Base-by-base conservation (phyloP, 2,113 vertebrate genomes). In the Hippolais icterina region DNA sequence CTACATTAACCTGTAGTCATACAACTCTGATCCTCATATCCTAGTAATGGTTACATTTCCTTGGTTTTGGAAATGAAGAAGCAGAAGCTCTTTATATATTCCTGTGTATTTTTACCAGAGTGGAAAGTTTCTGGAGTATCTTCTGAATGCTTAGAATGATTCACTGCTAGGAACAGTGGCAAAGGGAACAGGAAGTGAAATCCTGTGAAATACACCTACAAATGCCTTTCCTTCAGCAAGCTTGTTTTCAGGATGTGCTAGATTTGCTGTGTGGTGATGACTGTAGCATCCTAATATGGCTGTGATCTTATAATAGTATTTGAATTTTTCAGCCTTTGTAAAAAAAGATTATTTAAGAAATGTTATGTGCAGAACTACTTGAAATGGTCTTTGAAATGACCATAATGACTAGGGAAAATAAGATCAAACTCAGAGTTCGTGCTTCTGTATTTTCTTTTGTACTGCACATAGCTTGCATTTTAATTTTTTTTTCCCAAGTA, bases 1-100 rank as follows among this genome's bases (percentile, higher is more conserved):
- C 20, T 83, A 8, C 19, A 46, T 33, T 53, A 59, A 25, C 0
- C 0, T 29, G 12, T 4, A 12, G 14, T 64, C 0, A 0, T 53
- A 78, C 25, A 29, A 11, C 11, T 74, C 9, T 2, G 1, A 42
- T 66, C 33, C 19, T 74, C 1, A 0, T 74, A 19, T 71, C 63
- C 80, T 71, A 42, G 21, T 44, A 59, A 89, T 52, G 35, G 12
- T 41, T 87, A 13, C 15, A 13, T n/a, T 94, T 89, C 54, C 28
- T 83, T 56, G 22, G 31, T 2, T 79, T 74, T 80, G 47, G 42
- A 83, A 92, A 64, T 47, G 24, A 61, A 47, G 53, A 50, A 57
- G 35, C 13, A 57, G 65, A 52, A n/a, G 11, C 21, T 74, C 5
- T 75, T 64, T 16, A n/a, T 61, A 14, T 35, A 54, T 85, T 87